Evolutionary conservation across 2,888 invertebrate genomes (phyloP).

Genomic region (Stenoptilia bipunctidactyla): DNA sequence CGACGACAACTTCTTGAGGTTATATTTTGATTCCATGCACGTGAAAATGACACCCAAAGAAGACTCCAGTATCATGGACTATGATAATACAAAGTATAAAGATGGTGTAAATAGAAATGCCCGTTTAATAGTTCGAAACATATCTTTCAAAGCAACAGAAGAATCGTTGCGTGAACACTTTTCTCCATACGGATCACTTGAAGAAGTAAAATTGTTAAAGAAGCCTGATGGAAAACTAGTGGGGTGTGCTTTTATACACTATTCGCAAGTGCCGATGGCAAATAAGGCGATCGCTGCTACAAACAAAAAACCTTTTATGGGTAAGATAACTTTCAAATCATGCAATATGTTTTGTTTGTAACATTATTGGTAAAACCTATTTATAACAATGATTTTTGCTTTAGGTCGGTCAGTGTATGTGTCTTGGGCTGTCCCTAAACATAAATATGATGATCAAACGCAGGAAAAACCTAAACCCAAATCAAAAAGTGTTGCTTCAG

Average conservation of each 20-base stretch:
- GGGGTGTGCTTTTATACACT: slow-evolving; percentile 93
- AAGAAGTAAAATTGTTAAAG: slow-evolving; percentile 81
- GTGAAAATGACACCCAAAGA: neutral
- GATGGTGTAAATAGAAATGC: slow-evolving; percentile 57
- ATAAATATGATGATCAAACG: slow-evolving; percentile 64
- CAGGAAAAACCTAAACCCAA: too few relatives aligned
- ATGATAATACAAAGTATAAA: slow-evolving; percentile 30
- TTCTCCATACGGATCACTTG: slow-evolving; percentile 79
- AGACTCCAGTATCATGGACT: slow-evolving; percentile 15
- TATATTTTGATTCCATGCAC: too few relatives aligned
- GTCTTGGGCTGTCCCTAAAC: slow-evolving; percentile 90
- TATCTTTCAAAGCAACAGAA: slow-evolving; percentile 80
- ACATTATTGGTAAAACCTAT: too few relatives aligned
- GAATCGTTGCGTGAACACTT: slow-evolving; percentile 79
- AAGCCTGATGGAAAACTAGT: slow-evolving; percentile 81
- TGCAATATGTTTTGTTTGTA: too few relatives aligned
- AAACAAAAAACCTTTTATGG: slow-evolving; percentile 75
- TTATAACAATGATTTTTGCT: slow-evolving; percentile 8
- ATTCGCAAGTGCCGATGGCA: slow-evolving; percentile 80
- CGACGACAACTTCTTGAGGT: too few relatives aligned
- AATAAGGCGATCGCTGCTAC: slow-evolving; percentile 80
- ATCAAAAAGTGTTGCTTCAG: too few relatives aligned
- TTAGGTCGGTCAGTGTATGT: slow-evolving; percentile 76
- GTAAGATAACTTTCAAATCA: slow-evolving; percentile 36
- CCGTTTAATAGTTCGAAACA: slow-evolving; percentile 76